phyloP scores from a whole-genome alignment of 2,113 vertebrate species.

The Erythrocercus mccallii region DNA sequence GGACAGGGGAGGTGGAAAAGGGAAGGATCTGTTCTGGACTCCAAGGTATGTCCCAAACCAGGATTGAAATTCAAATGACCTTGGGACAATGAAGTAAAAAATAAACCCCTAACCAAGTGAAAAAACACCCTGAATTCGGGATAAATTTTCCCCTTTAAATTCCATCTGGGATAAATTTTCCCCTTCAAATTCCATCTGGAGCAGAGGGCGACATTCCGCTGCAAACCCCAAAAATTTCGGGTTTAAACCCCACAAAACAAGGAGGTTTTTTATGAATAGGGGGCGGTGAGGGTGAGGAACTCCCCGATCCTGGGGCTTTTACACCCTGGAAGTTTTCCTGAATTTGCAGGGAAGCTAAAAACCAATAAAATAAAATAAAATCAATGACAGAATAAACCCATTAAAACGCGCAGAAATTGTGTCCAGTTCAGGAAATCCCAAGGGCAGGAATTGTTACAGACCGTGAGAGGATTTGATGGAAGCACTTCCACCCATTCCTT shows the following conservation, averaged over 20 bases:
- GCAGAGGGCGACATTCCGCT: accelerated
- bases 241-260: neutral
- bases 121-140: accelerated
- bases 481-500: neutral
- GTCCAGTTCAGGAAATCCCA: neutral
- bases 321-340: neutral
- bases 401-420: neutral
- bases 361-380: neutral
- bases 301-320: neutral
- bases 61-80: neutral
- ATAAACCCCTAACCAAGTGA: neutral
- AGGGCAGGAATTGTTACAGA: neutral
- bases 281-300: neutral
- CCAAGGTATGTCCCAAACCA: neutral
- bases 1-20: neutral
- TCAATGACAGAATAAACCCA: neutral
- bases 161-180: neutral
- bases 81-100: neutral
- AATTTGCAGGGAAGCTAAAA: neutral
- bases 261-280: neutral
- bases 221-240: neutral
- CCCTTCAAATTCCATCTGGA: neutral
- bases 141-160: neutral
- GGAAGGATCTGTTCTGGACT: neutral
- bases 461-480: conserved; percentile 8